A percentile compares a stretch with the other conserved stretches of the same genome.
These are phyloP conservation scores for Vidua macroura DNA, from an alignment of 2,113 vertebrate genomes.

Conservation along the genomic window DNA sequence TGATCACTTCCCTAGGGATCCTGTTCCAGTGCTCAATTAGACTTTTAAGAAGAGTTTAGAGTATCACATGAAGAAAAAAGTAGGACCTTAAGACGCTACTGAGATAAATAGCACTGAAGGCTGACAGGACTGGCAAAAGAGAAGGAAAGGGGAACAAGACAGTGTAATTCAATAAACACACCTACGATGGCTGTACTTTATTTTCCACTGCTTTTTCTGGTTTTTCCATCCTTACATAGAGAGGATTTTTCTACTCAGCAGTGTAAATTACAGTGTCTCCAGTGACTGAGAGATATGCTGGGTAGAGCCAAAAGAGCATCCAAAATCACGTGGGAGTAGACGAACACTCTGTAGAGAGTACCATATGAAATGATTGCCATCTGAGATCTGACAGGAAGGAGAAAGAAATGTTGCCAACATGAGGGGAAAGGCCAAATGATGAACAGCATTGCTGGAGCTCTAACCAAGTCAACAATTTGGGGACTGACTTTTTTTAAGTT, in stretches of 20 bases:
- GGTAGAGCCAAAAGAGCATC: neutral
- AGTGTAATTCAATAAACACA: neutral
- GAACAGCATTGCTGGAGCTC: neutral
- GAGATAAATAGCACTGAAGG: neutral
- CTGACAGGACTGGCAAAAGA: neutral
- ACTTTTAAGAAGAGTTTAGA: neutral
- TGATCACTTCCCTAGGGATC: neutral
- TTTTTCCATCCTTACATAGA: neutral
- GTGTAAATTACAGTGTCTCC: neutral
- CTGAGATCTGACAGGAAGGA: neutral
- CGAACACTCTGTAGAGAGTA: neutral
- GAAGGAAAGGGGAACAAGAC: neutral
- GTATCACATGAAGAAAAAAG: neutral
- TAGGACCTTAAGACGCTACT: neutral
- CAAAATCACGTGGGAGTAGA: neutral
- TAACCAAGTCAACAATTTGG: neutral
- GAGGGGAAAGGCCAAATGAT: neutral
- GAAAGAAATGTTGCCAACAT: neutral
- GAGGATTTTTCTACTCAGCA: neutral
- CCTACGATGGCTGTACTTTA: neutral
- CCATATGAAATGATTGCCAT: neutral
- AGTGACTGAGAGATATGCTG: neutral
- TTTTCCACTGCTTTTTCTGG: neutral
- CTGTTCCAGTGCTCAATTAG: neutral
- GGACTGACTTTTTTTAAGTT: accelerated